Conservation (phyloP, 2,888 invertebrate genomes). For the Acheta domesticus region DNA sequence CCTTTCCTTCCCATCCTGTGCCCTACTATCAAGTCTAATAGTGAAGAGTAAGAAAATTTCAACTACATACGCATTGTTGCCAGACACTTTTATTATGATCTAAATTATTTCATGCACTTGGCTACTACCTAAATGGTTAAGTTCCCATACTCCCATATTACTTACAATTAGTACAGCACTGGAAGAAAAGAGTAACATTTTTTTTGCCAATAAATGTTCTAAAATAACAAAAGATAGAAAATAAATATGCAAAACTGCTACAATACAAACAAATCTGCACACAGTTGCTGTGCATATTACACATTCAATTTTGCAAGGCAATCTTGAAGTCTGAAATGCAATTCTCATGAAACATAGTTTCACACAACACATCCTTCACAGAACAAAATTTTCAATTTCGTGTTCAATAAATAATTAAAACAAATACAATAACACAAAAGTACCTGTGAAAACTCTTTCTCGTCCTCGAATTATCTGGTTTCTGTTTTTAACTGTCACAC, state of each 20-base stretch:
- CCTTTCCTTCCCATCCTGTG: too few relatives aligned
- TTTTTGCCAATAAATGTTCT: neutral
- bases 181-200: neutral
- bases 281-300: too few relatives aligned
- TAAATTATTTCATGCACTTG: too few relatives aligned
- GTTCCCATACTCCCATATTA: too few relatives aligned
- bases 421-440: conserved; percentile 32
- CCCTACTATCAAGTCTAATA: too few relatives aligned
- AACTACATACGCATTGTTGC: too few relatives aligned
- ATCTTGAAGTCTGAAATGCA: neutral
- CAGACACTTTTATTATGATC: too few relatives aligned
- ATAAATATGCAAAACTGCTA: neutral
- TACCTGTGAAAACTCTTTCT: conserved; percentile 83
- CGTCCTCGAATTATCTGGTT: conserved; percentile 65
- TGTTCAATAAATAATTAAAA: too few relatives aligned
- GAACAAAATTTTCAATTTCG: too few relatives aligned
- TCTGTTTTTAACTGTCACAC: conserved; percentile 80
- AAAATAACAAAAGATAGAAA: neutral
- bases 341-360: neutral
- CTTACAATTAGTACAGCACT: neutral
- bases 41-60: too few relatives aligned
- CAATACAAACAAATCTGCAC: conserved; percentile 23
- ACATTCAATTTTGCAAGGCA: neutral
- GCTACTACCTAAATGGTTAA: too few relatives aligned
- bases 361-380: too few relatives aligned